phyloP scores from a whole-genome alignment of 2,888 invertebrate genomes.

The Trachelus iudaicus region DNA sequence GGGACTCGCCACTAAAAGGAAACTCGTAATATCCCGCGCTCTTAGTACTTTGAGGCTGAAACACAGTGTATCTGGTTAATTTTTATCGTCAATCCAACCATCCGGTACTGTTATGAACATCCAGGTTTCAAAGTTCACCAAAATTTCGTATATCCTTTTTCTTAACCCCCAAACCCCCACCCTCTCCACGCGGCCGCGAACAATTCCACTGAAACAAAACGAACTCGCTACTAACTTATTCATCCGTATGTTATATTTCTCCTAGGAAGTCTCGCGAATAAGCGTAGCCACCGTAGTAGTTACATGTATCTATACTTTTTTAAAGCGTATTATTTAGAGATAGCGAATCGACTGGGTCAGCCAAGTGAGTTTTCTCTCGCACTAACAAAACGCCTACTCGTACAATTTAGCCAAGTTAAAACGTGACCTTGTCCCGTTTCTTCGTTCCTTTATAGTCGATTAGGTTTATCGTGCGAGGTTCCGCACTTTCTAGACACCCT shows the following conservation, averaged over 20 bases:
- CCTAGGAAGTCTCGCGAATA: neutral
- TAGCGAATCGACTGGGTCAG: neutral
- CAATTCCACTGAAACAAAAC: neutral
- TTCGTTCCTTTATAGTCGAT: neutral
- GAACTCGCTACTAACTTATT: neutral
- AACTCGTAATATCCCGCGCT: neutral
- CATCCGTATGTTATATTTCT: neutral
- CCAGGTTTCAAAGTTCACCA: neutral
- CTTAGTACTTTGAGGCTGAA: neutral
- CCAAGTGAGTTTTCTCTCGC: neutral
- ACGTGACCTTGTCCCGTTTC: neutral
- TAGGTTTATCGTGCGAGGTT: neutral
- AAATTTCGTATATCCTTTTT: neutral
- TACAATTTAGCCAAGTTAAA: neutral
- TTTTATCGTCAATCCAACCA: neutral
- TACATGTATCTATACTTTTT: neutral
- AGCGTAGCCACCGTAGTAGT: neutral
- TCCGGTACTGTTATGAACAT: neutral
- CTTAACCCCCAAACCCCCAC: no score
- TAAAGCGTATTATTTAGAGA: neutral
- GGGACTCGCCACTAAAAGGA: neutral
- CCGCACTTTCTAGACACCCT: conserved; percentile 9
- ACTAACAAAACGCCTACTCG: neutral
- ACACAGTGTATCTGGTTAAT: neutral
- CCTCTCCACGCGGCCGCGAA: neutral